Evolutionary conservation across 2,888 invertebrate genomes (phyloP).

Genomic region (Dolomedes plantarius): DNA sequence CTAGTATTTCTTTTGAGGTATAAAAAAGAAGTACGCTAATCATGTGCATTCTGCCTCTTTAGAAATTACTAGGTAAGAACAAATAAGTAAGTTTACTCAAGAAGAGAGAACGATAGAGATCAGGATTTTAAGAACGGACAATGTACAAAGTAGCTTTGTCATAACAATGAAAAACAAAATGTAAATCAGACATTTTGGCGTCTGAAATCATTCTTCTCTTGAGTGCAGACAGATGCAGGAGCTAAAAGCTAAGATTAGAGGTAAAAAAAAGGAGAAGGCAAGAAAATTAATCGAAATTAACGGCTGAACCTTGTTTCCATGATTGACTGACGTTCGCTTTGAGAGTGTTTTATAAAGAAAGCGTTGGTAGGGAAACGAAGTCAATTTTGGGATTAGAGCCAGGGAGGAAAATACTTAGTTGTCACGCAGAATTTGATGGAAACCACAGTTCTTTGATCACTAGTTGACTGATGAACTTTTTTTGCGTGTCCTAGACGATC

Average conservation of each 20-base stretch:
- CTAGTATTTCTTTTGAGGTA: too few species aligned
- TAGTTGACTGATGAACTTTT: background rate
- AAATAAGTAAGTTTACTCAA: background rate
- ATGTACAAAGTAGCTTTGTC: background rate
- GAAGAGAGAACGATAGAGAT: background rate
- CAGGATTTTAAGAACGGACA: too few species aligned
- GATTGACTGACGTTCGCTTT: conserved; percentile 6
- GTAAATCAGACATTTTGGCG: background rate
- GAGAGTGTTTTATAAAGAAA: conserved; percentile 5
- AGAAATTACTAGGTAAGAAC: background rate
- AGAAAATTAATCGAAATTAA: conserved; percentile 7
- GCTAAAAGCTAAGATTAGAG: background rate
- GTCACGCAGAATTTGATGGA: background rate
- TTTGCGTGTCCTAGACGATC: background rate
- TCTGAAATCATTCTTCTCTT: background rate
- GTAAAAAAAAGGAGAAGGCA: background rate
- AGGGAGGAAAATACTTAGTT: background rate
- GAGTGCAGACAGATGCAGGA: background rate
- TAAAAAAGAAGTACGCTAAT: background rate
- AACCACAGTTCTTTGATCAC: background rate
- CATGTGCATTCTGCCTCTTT: background rate
- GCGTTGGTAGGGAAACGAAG: background rate
- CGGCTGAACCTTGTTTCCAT: background rate
- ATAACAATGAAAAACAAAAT: background rate
- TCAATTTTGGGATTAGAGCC: background rate